These are phyloP conservation scores for Neogobius melanostomus DNA, from an alignment of 2,113 vertebrate genomes.

Conservation along the genomic window DNA sequence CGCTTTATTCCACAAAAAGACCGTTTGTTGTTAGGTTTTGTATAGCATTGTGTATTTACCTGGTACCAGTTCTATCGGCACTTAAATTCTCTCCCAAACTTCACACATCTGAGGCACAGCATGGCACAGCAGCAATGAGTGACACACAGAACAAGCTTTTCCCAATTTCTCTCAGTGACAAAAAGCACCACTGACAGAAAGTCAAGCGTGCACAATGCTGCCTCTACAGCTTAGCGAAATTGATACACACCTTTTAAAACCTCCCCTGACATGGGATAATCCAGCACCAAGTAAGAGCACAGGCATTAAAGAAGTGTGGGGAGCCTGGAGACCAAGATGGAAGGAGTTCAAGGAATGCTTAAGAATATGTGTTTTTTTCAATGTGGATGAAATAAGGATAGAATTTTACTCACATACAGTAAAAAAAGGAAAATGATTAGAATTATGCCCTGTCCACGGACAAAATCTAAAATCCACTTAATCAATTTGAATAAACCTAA, in stretches of 20 bases:
- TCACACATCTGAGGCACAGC: constrained; percentile 26
- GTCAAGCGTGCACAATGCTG: constrained; percentile 44
- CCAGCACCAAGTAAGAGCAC: constrained; percentile 45
- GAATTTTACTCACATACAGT: too few species aligned
- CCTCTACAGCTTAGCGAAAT: constrained; percentile 43
- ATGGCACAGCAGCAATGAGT: constrained; percentile 20
- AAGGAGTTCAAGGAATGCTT: constrained; percentile 26
- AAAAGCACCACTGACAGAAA: constrained; percentile 47
- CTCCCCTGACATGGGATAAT: constrained; percentile 57
- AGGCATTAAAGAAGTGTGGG: constrained; percentile 43
- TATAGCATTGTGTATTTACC: neutral
- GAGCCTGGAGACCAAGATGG: constrained; percentile 34
- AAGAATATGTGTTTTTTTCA: constrained; percentile 9
- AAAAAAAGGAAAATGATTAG: neutral
- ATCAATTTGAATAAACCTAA: too few species aligned
- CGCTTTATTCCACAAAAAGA: neutral
- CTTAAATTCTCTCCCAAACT: constrained; percentile 22
- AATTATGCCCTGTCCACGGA: neutral
- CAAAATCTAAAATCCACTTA: too few species aligned
- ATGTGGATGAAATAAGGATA: neutral
- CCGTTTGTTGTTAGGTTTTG: neutral
- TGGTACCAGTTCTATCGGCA: constrained; percentile 7
- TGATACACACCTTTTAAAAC: constrained; percentile 56
- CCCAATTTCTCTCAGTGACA: constrained; percentile 38
- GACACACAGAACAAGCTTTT: constrained; percentile 65